Base-by-base conservation (phyloP, 2,888 invertebrate species). In the Agriopis leucophaearia region DNA sequence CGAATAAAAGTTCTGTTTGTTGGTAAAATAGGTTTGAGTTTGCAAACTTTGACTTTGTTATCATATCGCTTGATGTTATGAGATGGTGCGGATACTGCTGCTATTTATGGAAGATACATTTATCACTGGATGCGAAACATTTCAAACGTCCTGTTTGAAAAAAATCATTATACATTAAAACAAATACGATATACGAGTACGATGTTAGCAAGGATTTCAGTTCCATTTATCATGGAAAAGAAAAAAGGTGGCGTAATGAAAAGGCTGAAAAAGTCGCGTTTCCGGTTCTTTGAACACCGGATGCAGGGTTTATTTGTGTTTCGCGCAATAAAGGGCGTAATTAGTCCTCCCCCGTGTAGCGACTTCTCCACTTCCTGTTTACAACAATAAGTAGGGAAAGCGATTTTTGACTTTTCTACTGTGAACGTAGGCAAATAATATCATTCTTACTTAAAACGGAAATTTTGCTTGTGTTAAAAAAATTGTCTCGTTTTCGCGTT, bases 281-380 rank as follows among this genome's bases (percentile, higher is more conserved):
- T 73, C 74, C 70, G 42, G 66, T 64, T 64, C 74, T 73, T 75
- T 75, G 74, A 72, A 59, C 67, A 48, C 52, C 66, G 74, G 75
- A 75, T 65, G 63, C 42, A 36, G 61, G 47, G 47, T 68, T 66
- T 74, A 64, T 74, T 75, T 73, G 72, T 72, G 64, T 71, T 70
- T 50, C 67, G 60, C 55, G 69, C 71, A 71, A 72, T 74, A 70
- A 71, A 65, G 67, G 66, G 50, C 58, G 64, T 72, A 72, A 75
- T 74, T 74, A 75, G 51, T n/a, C 45, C 56, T 10, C 36, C 63
- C 40, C 7, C 18, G 12, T 36, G 35, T 1, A 13, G 6, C 35
- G 51, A 60, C 51, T 70, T 66, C 7, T 47, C 38, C 12, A 56
- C 66, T 73, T 73, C 70, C 74, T 73, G 74, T 71, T 73, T 67